Evolutionary conservation across 2,797 vertebrate species (phyloP), one percentile per base, ranked within the genome.

Genomic region (Melanotaenia maccullochi): DNA sequence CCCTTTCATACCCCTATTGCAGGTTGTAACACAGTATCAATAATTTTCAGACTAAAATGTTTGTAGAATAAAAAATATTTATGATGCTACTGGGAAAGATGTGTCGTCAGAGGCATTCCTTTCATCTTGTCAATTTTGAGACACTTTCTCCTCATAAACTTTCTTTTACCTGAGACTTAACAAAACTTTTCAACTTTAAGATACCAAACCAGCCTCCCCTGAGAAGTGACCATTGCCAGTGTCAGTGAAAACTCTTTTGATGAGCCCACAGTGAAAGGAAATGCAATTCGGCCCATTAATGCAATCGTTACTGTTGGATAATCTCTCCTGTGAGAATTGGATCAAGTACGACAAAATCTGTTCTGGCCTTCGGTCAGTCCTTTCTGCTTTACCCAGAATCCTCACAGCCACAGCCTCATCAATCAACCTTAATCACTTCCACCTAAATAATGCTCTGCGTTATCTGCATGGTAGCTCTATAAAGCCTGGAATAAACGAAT

Each of bases 381-480:
- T 54, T 55, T 40, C 38, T 14, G 6, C 33, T 22, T 24, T 32
- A 22, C n/a, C 24, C 24, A 38, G 40, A 74, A 52, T 77, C 52
- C 33, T 69, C 16, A 63, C 44, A 58, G 66, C 33, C 25, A 28
- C 35, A 36, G 35, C 8, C 60, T 85, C 87, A 86, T 89, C 87
- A 80, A 85, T 90, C 87, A 89, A 58, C n/a, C 68, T 79, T 85
- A 89, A 86, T 92, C 78, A 88, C 83, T 69, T 77, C 58, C 67
- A 85, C 66, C 84, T 76, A 81, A 68, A 83, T 68, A 71, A 71
- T 67, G 11, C 40, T 76, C 49, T 57, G 18, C 61, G 69, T 70
- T 73, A 74, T 76, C 51, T 38, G 54, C 51, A 55, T 30, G 33
- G 66, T 54, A 20, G 72, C 66, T 76, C 61, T n/a, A 20, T 62